Evolutionary conservation across 2,888 invertebrate genomes (phyloP).

Genomic region (Thumatha senex): DNA sequence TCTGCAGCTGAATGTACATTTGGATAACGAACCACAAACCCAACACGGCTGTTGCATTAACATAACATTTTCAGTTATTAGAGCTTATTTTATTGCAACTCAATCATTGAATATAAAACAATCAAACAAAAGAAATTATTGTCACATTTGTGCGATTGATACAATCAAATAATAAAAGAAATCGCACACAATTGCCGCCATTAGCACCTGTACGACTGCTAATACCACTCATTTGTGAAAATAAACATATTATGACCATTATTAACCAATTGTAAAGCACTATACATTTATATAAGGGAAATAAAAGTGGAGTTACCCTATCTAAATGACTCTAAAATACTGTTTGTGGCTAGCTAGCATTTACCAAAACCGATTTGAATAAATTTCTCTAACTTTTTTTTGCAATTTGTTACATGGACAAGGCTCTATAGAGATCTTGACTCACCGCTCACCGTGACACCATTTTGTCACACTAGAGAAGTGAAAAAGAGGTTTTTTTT

Average conservation of each 20-base stretch:
- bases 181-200: background rate
- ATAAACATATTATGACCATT: constrained; percentile 10
- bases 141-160: background rate
- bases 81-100: background rate
- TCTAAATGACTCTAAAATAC: no score
- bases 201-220: background rate
- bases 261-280: constrained; percentile 22
- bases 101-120: constrained; percentile 2
- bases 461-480: no score
- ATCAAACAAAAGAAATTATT: constrained; percentile 2
- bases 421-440: no score
- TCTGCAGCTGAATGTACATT: no score
- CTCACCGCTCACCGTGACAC: no score
- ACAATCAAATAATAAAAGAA: background rate
- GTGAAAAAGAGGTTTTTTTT: no score
- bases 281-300: constrained; percentile 28
- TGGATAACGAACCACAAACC: no score
- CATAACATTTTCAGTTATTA: background rate
- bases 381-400: no score
- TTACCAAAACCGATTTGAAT: background rate
- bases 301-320: constrained; percentile 23
- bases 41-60: no score
- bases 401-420: no score
- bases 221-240: constrained; percentile 5
- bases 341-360: constrained; percentile 17